phyloP scores from a whole-genome alignment of 1,140 invertebrate species.

The Drosophila sproati region DNA sequence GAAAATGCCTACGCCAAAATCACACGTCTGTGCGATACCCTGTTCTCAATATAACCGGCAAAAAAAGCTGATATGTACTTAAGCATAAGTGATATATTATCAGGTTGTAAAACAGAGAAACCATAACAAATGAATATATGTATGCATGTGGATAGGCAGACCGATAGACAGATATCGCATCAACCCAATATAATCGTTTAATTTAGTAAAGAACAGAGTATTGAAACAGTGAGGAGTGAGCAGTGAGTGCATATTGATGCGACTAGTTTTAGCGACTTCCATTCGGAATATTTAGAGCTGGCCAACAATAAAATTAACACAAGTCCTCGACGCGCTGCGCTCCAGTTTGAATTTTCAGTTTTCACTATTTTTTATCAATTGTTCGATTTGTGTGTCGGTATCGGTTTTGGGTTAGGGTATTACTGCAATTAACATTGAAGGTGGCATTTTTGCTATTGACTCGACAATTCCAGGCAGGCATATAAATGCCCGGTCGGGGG shows the following conservation, averaged over 20 bases:
- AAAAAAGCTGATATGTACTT: not conserved
- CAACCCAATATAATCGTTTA: not conserved
- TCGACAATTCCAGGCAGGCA: constrained; percentile 60
- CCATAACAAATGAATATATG: too few species aligned
- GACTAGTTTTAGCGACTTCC: not conserved
- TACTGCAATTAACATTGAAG: constrained; percentile 65
- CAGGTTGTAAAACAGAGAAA: too few species aligned
- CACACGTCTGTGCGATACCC: not conserved
- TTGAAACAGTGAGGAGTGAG: not conserved
- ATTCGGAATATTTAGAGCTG: not conserved
- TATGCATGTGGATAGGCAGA: too few species aligned
- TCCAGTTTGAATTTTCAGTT: not conserved
- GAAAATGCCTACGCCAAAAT: not conserved
- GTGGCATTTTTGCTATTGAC: constrained; percentile 76
- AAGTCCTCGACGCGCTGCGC: constrained; percentile 34
- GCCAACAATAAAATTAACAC: constrained; percentile 39
- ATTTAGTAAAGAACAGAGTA: not conserved
- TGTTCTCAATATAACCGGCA: not conserved
- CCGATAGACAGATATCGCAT: too few species aligned
- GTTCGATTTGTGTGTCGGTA: not conserved
- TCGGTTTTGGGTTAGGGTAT: not conserved
- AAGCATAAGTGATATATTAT: too few species aligned
- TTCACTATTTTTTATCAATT: not conserved
- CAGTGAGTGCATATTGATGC: not conserved
- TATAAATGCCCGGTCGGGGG: constrained; percentile 6